A percentile compares a stretch with the other conserved stretches of the same genome.
phyloP scores from a whole-genome alignment of 2,113 vertebrate genomes.

The Tricholaema leucomelas region DNA sequence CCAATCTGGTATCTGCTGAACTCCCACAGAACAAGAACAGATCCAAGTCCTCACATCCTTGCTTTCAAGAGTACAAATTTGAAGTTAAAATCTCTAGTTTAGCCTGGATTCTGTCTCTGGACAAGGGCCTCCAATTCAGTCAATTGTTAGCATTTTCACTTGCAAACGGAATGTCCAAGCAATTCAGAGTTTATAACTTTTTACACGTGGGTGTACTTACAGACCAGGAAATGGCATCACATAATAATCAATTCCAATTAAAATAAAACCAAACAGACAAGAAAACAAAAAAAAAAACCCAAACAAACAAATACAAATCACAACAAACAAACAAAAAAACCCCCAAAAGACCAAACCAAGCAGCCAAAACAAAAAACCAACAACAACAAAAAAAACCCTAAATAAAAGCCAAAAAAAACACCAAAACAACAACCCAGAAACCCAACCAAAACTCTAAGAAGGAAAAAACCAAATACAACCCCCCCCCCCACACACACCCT shows the following conservation, averaged over 20 bases:
- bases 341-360: too few relatives aligned
- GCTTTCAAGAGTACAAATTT: not conserved
- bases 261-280: not conserved
- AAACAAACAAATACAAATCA: not conserved
- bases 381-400: not conserved
- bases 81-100: not conserved
- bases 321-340: not conserved
- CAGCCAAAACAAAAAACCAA: not conserved
- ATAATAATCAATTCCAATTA: not conserved
- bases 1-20: conserved; percentile 33
- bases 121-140: not conserved
- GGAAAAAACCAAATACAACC: too few relatives aligned
- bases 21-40: not conserved
- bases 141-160: not conserved
- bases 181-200: not conserved
- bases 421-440: too few relatives aligned
- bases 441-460: too few relatives aligned
- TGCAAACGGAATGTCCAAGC: not conserved
- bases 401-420: too few relatives aligned
- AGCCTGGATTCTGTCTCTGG: not conserved
- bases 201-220: not conserved
- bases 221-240: not conserved
- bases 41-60: not conserved
- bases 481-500: too few relatives aligned
- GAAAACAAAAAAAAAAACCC: not conserved